These are phyloP conservation scores for Philopedon plagiatum DNA, from an alignment of 2,888 invertebrate genomes.

Conservation along the genomic window DNA sequence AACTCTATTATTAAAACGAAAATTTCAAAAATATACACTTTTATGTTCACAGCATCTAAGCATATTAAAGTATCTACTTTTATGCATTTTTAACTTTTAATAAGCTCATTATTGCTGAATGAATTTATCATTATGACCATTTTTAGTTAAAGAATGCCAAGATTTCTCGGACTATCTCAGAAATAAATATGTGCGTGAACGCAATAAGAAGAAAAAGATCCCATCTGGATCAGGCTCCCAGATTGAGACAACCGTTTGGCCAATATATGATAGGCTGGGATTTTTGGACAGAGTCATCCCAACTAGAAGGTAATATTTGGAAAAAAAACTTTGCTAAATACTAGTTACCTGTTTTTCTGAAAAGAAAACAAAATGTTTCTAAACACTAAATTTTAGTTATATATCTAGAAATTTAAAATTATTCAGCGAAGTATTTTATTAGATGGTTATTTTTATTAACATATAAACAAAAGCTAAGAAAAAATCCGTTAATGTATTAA, in stretches of 20 bases:
- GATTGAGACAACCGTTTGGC: neutral
- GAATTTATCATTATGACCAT: no score
- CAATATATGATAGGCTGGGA: neutral
- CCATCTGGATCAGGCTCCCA: neutral
- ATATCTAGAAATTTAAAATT: no score
- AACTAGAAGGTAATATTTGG: conserved; percentile 1
- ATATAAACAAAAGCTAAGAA: no score
- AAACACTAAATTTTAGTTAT: no score
- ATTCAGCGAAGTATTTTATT: no score
- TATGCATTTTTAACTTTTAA: neutral
- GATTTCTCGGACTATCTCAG: neutral
- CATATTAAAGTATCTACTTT: no score
- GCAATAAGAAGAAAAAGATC: neutral
- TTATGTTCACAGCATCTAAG: no score
- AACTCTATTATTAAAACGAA: neutral
- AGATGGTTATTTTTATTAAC: no score
- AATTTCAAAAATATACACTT: no score
- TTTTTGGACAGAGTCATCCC: neutral
- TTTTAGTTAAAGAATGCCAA: neutral
- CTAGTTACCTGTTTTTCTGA: neutral
- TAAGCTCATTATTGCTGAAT: neutral
- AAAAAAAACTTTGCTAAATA: neutral
- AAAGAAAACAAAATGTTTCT: no score
- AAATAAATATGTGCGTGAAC: neutral
- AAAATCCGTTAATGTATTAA: no score